phyloP scores from a whole-genome alignment of 2,888 invertebrate species.

The Agonum fuliginosum region DNA sequence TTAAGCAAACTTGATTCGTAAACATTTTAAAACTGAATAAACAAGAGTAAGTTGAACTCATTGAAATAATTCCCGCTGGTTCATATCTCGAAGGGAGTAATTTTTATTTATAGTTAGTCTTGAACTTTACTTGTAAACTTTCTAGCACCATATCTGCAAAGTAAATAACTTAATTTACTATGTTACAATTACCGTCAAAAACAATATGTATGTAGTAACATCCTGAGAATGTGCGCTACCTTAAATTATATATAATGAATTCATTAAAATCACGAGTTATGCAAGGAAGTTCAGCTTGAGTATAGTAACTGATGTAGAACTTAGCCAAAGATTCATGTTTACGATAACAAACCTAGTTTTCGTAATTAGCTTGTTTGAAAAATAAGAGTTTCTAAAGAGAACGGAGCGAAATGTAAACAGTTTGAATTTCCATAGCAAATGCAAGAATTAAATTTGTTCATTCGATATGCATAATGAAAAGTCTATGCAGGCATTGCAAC shows the following conservation, averaged over 20 bases:
- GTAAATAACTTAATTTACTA: background rate
- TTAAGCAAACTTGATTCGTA: too few relatives aligned
- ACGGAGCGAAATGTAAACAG: background rate
- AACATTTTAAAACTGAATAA: too few relatives aligned
- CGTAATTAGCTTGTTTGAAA: conserved; percentile 33
- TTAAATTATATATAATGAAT: conserved; percentile 33
- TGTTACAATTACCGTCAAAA: conserved; percentile 14
- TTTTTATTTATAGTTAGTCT: too few relatives aligned
- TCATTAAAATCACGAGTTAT: background rate
- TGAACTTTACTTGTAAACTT: background rate
- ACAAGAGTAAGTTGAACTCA: too few relatives aligned
- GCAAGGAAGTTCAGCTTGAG: background rate
- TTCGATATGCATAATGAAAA: conserved; percentile 20
- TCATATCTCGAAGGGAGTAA: background rate
- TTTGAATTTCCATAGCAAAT: conserved; percentile 1
- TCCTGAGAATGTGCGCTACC: conserved; percentile 17
- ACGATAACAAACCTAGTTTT: conserved; percentile 30
- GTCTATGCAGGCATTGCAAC: too few relatives aligned
- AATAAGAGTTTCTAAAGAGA: conserved; percentile 5
- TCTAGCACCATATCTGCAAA: background rate
- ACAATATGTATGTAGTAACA: conserved; percentile 1
- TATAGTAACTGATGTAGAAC: background rate
- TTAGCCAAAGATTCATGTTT: conserved; percentile 10
- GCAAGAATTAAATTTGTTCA: too few relatives aligned
- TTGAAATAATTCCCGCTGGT: too few relatives aligned